A percentile compares a stretch with the other conserved stretches of the same genome.
Evolutionary conservation across 2,888 invertebrate genomes (phyloP).

Genomic region (Bombylius major): DNA sequence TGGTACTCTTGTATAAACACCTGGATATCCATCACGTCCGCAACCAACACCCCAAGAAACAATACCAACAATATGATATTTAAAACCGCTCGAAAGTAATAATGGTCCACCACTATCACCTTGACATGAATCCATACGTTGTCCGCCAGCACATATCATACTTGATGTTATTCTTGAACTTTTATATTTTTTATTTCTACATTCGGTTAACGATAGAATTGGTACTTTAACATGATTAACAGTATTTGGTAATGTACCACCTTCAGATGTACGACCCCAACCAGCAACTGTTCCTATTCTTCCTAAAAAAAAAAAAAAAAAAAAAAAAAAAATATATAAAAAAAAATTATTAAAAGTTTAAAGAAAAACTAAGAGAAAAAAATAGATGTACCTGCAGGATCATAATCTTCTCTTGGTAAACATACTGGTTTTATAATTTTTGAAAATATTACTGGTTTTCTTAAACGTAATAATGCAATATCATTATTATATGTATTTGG

Average conservation of each 20-base stretch:
- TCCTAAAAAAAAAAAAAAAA: conserved; percentile 22
- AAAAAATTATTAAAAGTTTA: too few relatives aligned
- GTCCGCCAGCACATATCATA: conserved; percentile 76
- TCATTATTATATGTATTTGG: conserved; percentile 78
- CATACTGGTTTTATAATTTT: conserved; percentile 53
- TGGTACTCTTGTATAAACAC: conserved; percentile 40
- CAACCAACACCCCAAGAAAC: conserved; percentile 72
- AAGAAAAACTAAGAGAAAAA: background rate
- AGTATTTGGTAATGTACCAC: conserved; percentile 62
- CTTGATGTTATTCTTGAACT: conserved; percentile 69
- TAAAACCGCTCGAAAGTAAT: conserved; percentile 59
- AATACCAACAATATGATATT: conserved; percentile 69
- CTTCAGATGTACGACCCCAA: conserved; percentile 76
- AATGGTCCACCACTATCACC: conserved; percentile 81
- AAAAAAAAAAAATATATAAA: background rate
- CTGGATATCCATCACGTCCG: conserved; percentile 39
- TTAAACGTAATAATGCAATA: conserved; percentile 61
- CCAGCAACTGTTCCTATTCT: conserved; percentile 63
- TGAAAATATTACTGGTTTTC: conserved; percentile 65
- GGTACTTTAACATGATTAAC: conserved; percentile 79
- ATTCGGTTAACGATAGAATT: conserved; percentile 64
- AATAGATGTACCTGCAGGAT: conserved; percentile 42
- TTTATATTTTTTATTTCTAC: conserved; percentile 71
- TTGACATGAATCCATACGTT: conserved; percentile 74
- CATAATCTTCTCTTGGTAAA: conserved; percentile 44